These are phyloP conservation scores for Corvus hawaiiensis DNA, from an alignment of 2,113 vertebrate genomes.

Conservation along the genomic window DNA sequence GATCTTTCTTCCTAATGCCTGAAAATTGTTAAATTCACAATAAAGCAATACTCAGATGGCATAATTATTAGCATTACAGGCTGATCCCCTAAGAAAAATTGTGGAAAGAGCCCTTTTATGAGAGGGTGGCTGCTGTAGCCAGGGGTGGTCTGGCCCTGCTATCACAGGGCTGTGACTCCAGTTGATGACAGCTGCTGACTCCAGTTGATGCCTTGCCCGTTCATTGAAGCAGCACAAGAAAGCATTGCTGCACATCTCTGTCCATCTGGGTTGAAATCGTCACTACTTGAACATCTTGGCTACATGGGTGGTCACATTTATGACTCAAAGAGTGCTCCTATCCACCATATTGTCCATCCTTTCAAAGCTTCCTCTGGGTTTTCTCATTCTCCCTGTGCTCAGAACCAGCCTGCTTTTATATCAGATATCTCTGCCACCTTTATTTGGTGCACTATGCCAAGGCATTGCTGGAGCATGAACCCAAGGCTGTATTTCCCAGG, in stretches of 20 bases:
- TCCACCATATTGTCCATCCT: background rate
- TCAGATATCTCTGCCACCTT: background rate
- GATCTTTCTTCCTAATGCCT: background rate
- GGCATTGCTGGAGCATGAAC: background rate
- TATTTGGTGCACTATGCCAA: too few species aligned
- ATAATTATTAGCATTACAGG: background rate
- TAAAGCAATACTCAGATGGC: background rate
- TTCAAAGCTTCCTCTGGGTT: background rate
- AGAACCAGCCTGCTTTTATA: background rate
- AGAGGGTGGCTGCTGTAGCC: background rate
- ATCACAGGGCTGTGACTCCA: background rate
- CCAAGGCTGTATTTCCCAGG: background rate
- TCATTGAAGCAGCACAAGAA: background rate
- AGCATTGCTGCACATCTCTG: background rate
- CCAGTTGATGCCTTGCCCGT: background rate
- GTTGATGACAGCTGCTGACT: background rate
- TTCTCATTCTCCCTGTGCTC: background rate
- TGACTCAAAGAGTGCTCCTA: background rate
- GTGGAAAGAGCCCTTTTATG: background rate
- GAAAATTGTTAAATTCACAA: background rate
- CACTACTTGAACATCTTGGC: background rate
- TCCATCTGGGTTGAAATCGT: background rate
- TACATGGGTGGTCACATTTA: background rate
- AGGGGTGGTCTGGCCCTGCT: background rate
- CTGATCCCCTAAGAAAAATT: background rate